Evolutionary conservation across 2,113 vertebrate genomes (phyloP), one percentile per base, ranked within the genome.

Genomic region (Dromas ardeola): DNA sequence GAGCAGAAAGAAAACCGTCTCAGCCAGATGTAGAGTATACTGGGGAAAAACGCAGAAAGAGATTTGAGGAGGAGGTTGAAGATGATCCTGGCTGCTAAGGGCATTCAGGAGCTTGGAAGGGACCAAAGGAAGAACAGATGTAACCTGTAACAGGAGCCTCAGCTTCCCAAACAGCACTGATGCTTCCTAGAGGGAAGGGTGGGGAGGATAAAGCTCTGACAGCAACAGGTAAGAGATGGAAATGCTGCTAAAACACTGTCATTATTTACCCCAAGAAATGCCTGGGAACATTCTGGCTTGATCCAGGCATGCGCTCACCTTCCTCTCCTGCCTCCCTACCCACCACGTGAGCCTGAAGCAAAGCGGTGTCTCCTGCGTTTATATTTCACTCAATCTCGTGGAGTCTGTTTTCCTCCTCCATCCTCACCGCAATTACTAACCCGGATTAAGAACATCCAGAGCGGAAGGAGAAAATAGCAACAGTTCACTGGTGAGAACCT

Each of bases 1-100:
- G 87, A 97, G 94, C 90, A 97, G 96, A 91, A 96, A 88, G 65
- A 93, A 97, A 96, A 96, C 49, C 25, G 8, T 77, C 86, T 95
- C 81, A 95, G 65, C 74, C 26, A 81, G 74, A 96, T 53, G 47
- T 27, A 22, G 58, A 83, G 22, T 29, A n/a, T 73, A 26, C 11
- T 18, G 27, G 30, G 73, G 42, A 79, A 89, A 79, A 88, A 80
- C 59, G 45, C n/a, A 43, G 49, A 40, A 50, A 17, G 23, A 49
- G 34, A 58, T 40, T 27, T 49, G 38, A 38, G 25, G 36, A 86
- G 43, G 34, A 69, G 23, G 42, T 3, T 85, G 87, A 56, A 45
- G 67, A 56, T 62, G 34, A 36, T 92, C 52, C 59, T 73, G 63
- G 18, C 29, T 90, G 45, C 63, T 81, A 61, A 81, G 80, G 30